Percentiles rank a stretch among this genome's conserved stretches.
These are phyloP conservation scores for Vombatus ursinus DNA, from an alignment of 2,113 vertebrate genomes.

Conservation along the genomic window DNA sequence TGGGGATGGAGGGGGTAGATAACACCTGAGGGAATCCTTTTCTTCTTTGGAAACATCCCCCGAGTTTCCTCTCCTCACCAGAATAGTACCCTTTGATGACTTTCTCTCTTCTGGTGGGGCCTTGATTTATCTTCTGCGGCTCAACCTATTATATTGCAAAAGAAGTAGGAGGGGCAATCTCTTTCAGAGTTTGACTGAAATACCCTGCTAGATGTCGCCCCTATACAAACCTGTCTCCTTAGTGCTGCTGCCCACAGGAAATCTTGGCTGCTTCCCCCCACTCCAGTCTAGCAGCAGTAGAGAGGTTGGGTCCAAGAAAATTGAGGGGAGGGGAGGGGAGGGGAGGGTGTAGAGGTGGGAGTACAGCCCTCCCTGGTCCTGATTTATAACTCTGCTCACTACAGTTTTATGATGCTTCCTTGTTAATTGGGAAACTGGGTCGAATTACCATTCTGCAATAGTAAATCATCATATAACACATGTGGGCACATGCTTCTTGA, in stretches of 20 bases:
- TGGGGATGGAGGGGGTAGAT: neutral
- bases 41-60: neutral
- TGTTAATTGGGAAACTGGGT: slow-evolving; percentile 9
- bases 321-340: neutral
- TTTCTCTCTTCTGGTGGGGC: neutral
- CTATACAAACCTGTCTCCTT: neutral
- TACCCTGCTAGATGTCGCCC: neutral
- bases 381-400: neutral
- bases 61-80: neutral
- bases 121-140: neutral
- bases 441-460: neutral
- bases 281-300: neutral
- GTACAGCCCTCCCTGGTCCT: neutral
- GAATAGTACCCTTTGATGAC: neutral
- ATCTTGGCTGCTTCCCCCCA: too few relatives aligned
- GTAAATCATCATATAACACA: neutral
- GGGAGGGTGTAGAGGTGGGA: neutral
- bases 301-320: neutral
- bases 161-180: neutral
- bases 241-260: neutral
- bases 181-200: neutral
- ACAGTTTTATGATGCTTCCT: slow-evolving; percentile 5
- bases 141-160: neutral
- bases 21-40: neutral
- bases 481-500: neutral